Conservation (phyloP, 2,888 invertebrate genomes). For the Rutpela maculata region DNA sequence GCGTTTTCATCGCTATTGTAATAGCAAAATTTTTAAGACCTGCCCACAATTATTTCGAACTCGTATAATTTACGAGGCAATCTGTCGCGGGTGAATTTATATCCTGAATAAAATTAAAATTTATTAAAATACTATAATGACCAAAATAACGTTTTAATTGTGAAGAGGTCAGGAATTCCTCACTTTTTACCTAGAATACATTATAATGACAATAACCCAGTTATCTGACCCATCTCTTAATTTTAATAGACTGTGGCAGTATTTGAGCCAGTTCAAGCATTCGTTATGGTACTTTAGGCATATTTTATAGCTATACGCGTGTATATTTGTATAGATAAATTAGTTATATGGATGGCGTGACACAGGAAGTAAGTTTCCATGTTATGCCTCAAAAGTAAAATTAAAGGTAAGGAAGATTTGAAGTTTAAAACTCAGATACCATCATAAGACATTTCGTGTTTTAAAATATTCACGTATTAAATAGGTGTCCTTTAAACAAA, state of each 20-base stretch:
- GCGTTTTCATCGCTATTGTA: conserved; percentile 15
- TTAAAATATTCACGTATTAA: not conserved
- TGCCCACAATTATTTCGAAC: not conserved
- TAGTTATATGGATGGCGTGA: not conserved
- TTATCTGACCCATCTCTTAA: conserved; percentile 13
- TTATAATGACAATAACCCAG: conserved; percentile 17
- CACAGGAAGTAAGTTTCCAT: conserved; percentile 1
- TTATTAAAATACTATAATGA: conserved; percentile 29
- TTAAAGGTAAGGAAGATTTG: not conserved
- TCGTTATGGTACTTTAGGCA: not conserved
- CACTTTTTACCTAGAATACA: conserved; percentile 9
- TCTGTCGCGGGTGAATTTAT: conserved; percentile 11
- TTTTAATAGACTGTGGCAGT: conserved; percentile 9
- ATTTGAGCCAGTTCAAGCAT: not conserved
- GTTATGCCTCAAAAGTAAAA: not conserved
- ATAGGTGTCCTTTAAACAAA: not conserved
- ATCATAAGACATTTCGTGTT: not conserved
- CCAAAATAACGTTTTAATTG: conserved; percentile 21
- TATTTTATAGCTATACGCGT: not conserved
- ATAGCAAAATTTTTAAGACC: conserved; percentile 16
- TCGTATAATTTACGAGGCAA: conserved; percentile 17
- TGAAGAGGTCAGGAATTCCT: conserved; percentile 17
- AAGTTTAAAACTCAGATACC: not conserved
- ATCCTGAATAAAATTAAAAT: conserved; percentile 20
- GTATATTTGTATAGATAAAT: conserved; percentile 1